Percentiles rank a stretch among this genome's conserved stretches.
Evolutionary conservation across 2,797 vertebrate genomes (phyloP).

Genomic region (Sardinella longiceps): DNA sequence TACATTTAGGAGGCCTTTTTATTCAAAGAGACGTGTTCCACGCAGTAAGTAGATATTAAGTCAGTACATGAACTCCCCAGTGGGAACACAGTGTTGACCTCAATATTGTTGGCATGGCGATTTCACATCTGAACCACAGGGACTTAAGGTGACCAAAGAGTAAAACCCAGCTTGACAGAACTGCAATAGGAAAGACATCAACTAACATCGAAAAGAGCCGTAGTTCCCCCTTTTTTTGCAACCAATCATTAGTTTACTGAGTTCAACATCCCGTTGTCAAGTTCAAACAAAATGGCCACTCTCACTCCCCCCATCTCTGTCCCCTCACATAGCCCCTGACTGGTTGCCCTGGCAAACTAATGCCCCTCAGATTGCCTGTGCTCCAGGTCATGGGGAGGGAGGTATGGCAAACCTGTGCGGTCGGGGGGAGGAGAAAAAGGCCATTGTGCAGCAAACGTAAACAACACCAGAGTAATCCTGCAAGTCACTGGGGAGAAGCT

Average conservation of each 20-base stretch:
- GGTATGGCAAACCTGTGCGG: neutral
- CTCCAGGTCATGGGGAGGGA: neutral
- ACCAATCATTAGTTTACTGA: neutral
- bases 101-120: neutral
- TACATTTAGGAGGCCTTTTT: neutral
- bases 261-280: neutral
- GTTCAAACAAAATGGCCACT: neutral
- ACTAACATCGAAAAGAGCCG: neutral
- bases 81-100: neutral
- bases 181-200: conserved; percentile 2
- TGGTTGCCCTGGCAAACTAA: neutral
- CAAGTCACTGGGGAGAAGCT: neutral
- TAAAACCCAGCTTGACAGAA: neutral
- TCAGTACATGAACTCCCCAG: neutral
- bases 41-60: conserved; percentile 4
- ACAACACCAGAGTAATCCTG: neutral
- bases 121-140: neutral
- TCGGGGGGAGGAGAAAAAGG: neutral
- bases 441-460: conserved; percentile 11
- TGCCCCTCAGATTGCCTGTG: neutral
- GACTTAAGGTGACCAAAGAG: neutral
- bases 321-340: neutral
- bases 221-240: neutral
- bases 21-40: neutral
- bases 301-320: neutral